These are phyloP conservation scores for Helicolenus hilgendorfi DNA, from an alignment of 2,797 vertebrate species.

Conservation along the genomic window DNA sequence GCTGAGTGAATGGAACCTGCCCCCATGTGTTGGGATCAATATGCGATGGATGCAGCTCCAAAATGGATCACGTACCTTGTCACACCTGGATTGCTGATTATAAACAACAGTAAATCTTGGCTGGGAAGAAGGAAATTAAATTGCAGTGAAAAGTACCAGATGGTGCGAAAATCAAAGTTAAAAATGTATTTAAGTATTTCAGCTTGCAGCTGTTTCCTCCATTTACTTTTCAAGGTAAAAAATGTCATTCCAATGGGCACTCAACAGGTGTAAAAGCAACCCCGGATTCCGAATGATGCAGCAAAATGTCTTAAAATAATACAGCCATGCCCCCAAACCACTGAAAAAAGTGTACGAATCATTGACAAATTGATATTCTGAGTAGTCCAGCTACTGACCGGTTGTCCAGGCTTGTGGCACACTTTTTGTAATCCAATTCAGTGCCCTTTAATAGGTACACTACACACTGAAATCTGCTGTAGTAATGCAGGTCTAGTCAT, in stretches of 20 bases:
- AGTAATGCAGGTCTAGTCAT: background rate
- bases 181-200: background rate
- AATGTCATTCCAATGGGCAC: background rate
- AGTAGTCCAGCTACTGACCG: background rate
- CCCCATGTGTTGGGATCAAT: background rate
- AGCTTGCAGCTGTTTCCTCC: background rate
- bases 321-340: background rate
- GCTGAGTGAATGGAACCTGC: background rate
- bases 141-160: background rate
- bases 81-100: background rate
- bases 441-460: background rate
- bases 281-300: background rate
- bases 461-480: background rate
- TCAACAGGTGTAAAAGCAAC: background rate
- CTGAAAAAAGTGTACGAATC: background rate
- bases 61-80: background rate
- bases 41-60: background rate
- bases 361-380: background rate
- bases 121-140: background rate
- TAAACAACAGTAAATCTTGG: background rate
- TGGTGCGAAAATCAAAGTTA: background rate
- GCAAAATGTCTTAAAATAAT: background rate
- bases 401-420: background rate
- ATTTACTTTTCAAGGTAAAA: background rate
- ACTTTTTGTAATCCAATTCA: background rate